A percentile compares a stretch with the other conserved stretches of the same genome.
phyloP scores from a whole-genome alignment of 2,113 vertebrate species.

The Xiphophorus hellerii region DNA sequence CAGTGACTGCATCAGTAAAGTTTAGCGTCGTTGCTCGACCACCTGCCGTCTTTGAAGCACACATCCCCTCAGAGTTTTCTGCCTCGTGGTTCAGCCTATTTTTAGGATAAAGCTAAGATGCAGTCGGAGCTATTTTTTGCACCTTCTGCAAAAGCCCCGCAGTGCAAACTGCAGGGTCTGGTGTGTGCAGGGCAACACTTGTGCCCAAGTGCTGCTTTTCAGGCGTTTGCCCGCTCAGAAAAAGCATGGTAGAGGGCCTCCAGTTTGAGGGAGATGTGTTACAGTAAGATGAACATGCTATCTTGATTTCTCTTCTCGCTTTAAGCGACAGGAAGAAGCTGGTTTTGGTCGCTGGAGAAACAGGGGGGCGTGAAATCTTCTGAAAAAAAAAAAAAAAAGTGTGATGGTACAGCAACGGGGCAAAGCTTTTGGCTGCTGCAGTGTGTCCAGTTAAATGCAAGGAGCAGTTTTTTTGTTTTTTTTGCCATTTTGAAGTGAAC shows the following conservation, averaged over 20 bases:
- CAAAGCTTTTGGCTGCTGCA: background rate
- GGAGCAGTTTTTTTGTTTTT: background rate
- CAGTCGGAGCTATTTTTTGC: slow-evolving; percentile 59
- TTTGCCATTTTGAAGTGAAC: background rate
- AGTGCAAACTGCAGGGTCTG: slow-evolving; percentile 27
- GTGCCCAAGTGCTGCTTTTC: slow-evolving; percentile 49
- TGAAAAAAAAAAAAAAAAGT: background rate
- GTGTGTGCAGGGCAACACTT: slow-evolving; percentile 32
- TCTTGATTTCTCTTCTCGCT: slow-evolving; percentile 20
- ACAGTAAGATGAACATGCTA: slow-evolving; percentile 56
- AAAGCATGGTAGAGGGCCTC: slow-evolving; percentile 23
- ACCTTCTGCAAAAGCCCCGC: slow-evolving; percentile 47
- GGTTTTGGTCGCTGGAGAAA: background rate
- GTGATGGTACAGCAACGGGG: background rate
- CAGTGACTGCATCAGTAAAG: background rate
- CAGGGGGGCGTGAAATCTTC: background rate
- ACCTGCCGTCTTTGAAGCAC: slow-evolving; percentile 34
- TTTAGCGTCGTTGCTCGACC: background rate
- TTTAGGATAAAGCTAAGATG: slow-evolving; percentile 60
- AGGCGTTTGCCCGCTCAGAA: slow-evolving; percentile 31
- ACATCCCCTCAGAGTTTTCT: slow-evolving; percentile 28
- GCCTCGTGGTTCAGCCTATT: slow-evolving; percentile 55
- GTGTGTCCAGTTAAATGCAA: slow-evolving; percentile 2
- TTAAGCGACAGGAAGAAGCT: slow-evolving; percentile 46
- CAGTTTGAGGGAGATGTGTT: slow-evolving; percentile 60